Base-by-base conservation (phyloP, 1,140 invertebrate species). In the Drosophila sp. region DNA sequence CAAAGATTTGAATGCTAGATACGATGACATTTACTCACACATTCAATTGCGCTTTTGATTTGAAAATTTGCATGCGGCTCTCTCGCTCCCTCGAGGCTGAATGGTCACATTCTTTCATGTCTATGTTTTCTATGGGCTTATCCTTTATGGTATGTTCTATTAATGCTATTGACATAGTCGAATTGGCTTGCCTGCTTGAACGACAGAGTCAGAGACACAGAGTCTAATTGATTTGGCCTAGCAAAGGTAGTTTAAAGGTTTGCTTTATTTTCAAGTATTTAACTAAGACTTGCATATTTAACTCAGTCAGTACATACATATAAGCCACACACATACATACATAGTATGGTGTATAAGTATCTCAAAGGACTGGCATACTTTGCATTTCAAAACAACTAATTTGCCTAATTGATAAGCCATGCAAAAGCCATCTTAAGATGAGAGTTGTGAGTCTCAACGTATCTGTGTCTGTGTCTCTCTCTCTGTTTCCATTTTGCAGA, bases 1-100 rank as follows among this genome's bases (percentile, higher is more conserved):
- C 86, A 90, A 90, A 90, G 86, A 90, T 90, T 80, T 85, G 81
- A 90, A 90, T 90, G 86, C 76, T 55, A 90, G 86, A 90, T 90
- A 90, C 86, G 85, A 90, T 90, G 85, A 90, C 85, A 90, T 90
- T 90, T 89, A 86, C 82, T 85, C 79, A 81, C 80, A 85, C 80
- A 90, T 82, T 86, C 79, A 86, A 86, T 86, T 87, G 84, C 80
- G 83, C 83, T 87, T 87, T 87, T 87, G 76, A 87, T 87, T 87
- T 87, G 83, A 89, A 89, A 89, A 86, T 87, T 86, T 86, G 87
- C 83, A 86, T 87, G 83, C 72, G 54, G 25, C 30, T 38, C 38
- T 61, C 32, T 58, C 8, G 17, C 56, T 35, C 72, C 76, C 66
- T 61, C 58, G 30, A 41, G 41, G 56, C 54, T 70, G 30, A 17